Evolutionary conservation across 2,113 vertebrate genomes (phyloP).

Genomic region (Catharus fuscescens): DNA sequence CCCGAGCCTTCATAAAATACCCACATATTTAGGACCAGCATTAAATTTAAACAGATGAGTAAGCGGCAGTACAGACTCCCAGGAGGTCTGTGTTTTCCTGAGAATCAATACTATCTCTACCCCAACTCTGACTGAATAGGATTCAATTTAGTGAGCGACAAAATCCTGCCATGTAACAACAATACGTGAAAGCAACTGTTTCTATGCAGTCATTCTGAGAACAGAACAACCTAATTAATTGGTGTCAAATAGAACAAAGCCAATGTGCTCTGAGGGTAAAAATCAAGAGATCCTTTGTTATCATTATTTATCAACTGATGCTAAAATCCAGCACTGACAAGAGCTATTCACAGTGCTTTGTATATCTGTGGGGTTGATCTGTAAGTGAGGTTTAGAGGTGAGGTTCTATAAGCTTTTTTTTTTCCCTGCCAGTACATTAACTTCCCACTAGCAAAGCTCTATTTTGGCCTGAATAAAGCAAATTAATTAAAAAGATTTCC

Average conservation of each 20-base stretch:
- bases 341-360: neutral
- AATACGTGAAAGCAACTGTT: neutral
- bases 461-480: neutral
- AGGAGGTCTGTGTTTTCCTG: neutral
- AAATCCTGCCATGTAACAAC: neutral
- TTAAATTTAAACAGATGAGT: neutral
- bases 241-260: slow-evolving; percentile 13
- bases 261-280: neutral
- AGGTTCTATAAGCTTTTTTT: neutral
- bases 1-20: neutral
- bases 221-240: neutral
- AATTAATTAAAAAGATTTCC: neutral
- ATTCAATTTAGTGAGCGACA: neutral
- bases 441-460: neutral
- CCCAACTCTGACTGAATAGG: neutral
- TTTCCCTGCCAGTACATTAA: neutral
- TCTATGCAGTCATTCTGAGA: neutral
- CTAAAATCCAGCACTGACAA: neutral
- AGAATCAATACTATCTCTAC: neutral
- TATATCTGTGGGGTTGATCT: neutral
- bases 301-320: neutral
- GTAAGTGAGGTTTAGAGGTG: neutral
- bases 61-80: neutral
- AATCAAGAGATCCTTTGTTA: neutral
- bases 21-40: neutral